phyloP scores from a whole-genome alignment of 2,113 vertebrate genomes.

The Ceyx cyanopectus region DNA sequence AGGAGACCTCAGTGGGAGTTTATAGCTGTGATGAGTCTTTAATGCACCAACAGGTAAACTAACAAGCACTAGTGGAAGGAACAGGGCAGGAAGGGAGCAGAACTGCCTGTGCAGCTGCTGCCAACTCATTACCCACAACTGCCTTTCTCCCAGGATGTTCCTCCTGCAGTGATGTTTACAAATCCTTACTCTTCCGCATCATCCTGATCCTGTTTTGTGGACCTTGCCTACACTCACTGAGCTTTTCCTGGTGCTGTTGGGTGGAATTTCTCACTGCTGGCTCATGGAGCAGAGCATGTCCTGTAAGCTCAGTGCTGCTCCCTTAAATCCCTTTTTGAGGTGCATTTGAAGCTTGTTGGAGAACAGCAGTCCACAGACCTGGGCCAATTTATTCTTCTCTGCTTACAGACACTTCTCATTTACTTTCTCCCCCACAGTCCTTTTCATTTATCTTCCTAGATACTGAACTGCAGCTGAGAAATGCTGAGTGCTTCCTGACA shows the following conservation, averaged over 20 bases:
- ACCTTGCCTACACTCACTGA: not conserved
- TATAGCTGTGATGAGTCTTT: slow-evolving; percentile 16
- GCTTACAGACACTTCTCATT: not conserved
- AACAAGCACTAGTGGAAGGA: not conserved
- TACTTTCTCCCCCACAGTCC: not conserved
- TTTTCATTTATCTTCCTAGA: not conserved
- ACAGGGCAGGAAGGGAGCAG: not conserved
- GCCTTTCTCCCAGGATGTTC: not conserved
- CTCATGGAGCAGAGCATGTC: not conserved
- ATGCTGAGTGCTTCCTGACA: not conserved
- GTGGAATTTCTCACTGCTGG: not conserved
- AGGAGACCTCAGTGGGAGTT: slow-evolving; percentile 4
- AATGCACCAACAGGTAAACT: slow-evolving; percentile 23
- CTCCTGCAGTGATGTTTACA: not conserved
- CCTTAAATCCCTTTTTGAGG: not conserved
- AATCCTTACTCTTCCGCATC: not conserved
- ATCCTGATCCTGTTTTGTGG: not conserved
- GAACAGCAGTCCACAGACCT: not conserved
- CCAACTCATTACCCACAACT: not conserved
- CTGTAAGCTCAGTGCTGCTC: not conserved
- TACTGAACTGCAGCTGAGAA: not conserved
- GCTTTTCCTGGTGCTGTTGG: not conserved
- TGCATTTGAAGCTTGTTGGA: not conserved
- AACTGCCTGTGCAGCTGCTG: not conserved
- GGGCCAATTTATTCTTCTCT: not conserved